These are phyloP conservation scores for Campylomormyrus tamandua DNA, from an alignment of 2,113 vertebrate genomes.

Conservation along the genomic window DNA sequence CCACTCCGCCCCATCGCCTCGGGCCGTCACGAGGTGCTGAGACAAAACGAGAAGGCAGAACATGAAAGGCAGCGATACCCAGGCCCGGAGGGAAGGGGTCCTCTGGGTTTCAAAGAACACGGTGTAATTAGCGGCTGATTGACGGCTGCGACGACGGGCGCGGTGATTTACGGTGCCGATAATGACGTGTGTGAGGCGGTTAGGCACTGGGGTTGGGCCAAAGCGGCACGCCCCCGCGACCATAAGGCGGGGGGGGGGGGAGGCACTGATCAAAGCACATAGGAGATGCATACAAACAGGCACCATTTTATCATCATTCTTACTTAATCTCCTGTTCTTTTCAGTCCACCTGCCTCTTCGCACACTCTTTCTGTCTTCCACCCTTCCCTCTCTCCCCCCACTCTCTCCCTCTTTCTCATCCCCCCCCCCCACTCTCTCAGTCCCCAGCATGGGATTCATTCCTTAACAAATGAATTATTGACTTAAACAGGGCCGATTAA, in stretches of 20 bases:
- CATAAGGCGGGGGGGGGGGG: neutral
- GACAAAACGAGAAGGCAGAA: neutral
- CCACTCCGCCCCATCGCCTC: neutral
- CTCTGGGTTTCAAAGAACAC: neutral
- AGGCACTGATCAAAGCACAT: neutral
- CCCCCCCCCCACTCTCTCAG: too few relatives aligned
- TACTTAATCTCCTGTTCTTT: slow-evolving; percentile 17
- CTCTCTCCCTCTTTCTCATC: neutral
- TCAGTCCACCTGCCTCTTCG: neutral
- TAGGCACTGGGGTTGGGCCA: neutral
- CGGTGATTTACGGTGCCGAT: neutral
- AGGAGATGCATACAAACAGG: neutral
- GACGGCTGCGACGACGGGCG: neutral
- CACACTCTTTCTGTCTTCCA: neutral
- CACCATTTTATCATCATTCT: neutral
- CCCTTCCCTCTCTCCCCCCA: neutral
- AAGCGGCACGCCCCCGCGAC: neutral
- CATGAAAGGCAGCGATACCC: neutral
- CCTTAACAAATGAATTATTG: too few relatives aligned
- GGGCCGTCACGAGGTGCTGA: neutral
- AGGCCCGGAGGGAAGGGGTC: neutral
- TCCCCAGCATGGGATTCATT: too few relatives aligned
- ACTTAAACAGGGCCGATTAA: too few relatives aligned
- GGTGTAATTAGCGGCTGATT: slow-evolving; percentile 2
- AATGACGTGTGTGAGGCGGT: neutral